Percentiles rank a stretch among this genome's conserved stretches.
Conservation (phyloP, 1,140 invertebrate species). For the Arctopsyche grandis region DNA sequence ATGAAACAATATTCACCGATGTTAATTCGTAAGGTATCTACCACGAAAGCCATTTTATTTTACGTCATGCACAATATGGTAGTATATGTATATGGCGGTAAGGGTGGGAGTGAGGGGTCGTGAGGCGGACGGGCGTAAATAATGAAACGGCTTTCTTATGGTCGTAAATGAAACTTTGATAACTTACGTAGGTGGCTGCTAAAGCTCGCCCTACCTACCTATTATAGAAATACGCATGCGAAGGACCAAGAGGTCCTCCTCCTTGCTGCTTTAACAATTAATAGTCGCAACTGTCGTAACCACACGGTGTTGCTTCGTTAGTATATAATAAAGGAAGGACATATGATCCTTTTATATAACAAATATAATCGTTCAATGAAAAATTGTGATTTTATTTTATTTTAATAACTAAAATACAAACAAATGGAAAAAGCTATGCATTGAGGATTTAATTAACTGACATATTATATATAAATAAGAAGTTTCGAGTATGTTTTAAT, state of each 20-base stretch:
- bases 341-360: too few relatives aligned
- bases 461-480: too few relatives aligned
- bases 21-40: too few relatives aligned
- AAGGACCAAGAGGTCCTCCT: neutral
- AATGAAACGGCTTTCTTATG: constrained; percentile 27
- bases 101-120: too few relatives aligned
- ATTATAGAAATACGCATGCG: neutral
- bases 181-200: neutral
- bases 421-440: too few relatives aligned
- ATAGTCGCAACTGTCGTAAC: constrained; percentile 52
- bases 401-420: too few relatives aligned
- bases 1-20: too few relatives aligned
- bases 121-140: constrained; percentile 9
- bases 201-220: neutral
- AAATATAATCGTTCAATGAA: too few relatives aligned
- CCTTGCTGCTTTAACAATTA: constrained; percentile 48
- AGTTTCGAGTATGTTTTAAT: too few relatives aligned
- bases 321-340: constrained; percentile 46
- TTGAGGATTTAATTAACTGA: too few relatives aligned
- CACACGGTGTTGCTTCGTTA: constrained; percentile 50
- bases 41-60: neutral
- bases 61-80: neutral
- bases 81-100: too few relatives aligned
- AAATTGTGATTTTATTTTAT: too few relatives aligned
- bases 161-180: constrained; percentile 46